Evolutionary conservation across 2,113 vertebrate genomes (phyloP).

Genomic region (Embiotoca jacksoni): DNA sequence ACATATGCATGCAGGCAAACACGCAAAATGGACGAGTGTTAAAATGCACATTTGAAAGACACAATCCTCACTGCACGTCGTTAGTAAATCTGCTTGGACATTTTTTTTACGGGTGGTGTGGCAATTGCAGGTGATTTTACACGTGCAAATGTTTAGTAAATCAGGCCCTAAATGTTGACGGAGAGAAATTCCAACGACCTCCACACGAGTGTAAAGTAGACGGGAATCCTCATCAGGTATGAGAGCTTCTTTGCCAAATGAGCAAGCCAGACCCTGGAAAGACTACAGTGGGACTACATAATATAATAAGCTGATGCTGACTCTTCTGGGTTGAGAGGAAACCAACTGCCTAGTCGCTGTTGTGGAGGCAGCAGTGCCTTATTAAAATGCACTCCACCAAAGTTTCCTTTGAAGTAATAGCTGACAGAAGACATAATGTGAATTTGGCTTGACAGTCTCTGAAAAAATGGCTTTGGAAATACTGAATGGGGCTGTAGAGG

Average conservation of each 20-base stretch:
- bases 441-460: slow-evolving; percentile 64
- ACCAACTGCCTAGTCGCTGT: slow-evolving; percentile 49
- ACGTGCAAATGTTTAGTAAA: no score
- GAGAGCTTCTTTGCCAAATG: slow-evolving; percentile 37
- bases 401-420: slow-evolving; percentile 73
- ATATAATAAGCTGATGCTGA: slow-evolving; percentile 43
- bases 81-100: no score
- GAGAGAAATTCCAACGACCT: neutral
- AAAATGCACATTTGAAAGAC: no score
- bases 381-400: slow-evolving; percentile 77
- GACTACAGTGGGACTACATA: slow-evolving; percentile 35
- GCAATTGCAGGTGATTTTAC: no score
- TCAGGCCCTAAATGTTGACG: no score
- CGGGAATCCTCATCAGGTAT: neutral
- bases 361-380: slow-evolving; percentile 59
- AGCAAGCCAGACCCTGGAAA: slow-evolving; percentile 33
- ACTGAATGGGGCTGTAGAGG: slow-evolving; percentile 38
- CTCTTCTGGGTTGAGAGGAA: slow-evolving; percentile 43
- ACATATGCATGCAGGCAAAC: no score
- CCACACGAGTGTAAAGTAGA: neutral
- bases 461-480: slow-evolving; percentile 55
- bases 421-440: slow-evolving; percentile 75
- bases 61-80: no score
- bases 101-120: no score
- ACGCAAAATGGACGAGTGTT: no score